phyloP scores from a whole-genome alignment of 2,113 vertebrate species.

The Stercorarius parasiticus region DNA sequence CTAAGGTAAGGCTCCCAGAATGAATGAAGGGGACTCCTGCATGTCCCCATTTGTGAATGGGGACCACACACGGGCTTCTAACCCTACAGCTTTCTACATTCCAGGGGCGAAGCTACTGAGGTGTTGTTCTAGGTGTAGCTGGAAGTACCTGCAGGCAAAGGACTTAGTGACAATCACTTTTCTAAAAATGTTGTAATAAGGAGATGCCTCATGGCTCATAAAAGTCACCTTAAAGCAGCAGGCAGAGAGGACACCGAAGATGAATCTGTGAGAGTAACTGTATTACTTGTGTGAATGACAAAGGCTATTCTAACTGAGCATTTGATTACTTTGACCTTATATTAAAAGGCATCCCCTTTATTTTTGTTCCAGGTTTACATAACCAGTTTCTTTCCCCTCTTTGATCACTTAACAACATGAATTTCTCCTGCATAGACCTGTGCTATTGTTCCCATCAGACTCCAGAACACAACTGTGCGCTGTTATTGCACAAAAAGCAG shows the following conservation, averaged over 20 bases:
- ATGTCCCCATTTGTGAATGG: too few relatives aligned
- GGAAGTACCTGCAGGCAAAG: background rate
- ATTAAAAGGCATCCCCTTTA: constrained; percentile 15
- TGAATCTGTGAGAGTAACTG: background rate
- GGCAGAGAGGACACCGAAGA: background rate
- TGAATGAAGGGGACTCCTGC: rapidly evolving
- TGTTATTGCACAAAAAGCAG: constrained; percentile 31
- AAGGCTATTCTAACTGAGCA: constrained; percentile 8
- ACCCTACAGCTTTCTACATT: background rate
- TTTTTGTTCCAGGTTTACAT: constrained; percentile 33
- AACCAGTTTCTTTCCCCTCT: constrained; percentile 2
- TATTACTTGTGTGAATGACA: constrained; percentile 14
- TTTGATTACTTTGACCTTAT: constrained; percentile 17
- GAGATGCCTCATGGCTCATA: background rate
- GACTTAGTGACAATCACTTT: background rate
- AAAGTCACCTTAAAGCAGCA: constrained; percentile 11
- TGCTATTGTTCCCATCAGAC: constrained; percentile 13
- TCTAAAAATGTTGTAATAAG: background rate
- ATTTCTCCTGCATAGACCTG: background rate
- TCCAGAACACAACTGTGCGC: constrained; percentile 17
- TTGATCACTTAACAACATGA: background rate
- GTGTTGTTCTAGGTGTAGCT: background rate
- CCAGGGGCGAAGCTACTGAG: background rate
- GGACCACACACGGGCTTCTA: background rate
- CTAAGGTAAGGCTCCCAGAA: background rate